These are phyloP conservation scores for Phasia obesa DNA, from an alignment of 2,888 invertebrate species.

Conservation along the genomic window DNA sequence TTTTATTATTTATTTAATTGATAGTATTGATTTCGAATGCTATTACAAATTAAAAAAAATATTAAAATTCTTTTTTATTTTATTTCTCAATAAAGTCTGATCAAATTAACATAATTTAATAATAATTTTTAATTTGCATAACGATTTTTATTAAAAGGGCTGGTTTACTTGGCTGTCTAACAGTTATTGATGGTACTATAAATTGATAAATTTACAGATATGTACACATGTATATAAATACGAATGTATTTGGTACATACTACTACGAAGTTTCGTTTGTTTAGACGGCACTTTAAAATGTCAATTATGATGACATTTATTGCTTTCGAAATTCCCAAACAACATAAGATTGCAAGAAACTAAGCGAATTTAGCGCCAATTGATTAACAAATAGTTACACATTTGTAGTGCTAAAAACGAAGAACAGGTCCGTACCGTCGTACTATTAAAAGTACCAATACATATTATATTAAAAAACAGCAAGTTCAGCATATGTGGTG, in stretches of 20 bases:
- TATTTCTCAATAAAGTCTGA: slow-evolving; percentile 19
- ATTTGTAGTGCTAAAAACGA: too few species aligned
- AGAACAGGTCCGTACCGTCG: too few species aligned
- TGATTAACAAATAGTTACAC: too few species aligned
- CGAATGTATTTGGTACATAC: too few species aligned
- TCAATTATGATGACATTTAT: background rate
- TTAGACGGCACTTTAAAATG: background rate
- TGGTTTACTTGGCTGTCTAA: background rate
- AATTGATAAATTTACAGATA: too few species aligned
- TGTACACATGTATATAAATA: too few species aligned
- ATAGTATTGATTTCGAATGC: slow-evolving; percentile 8
- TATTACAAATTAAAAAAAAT: background rate
- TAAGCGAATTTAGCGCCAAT: background rate
- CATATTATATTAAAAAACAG: too few species aligned
- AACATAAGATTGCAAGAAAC: background rate
- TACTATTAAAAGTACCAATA: too few species aligned
- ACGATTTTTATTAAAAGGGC: slow-evolving; percentile 14
- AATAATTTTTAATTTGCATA: slow-evolving; percentile 46
- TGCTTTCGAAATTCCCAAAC: background rate
- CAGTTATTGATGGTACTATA: background rate
- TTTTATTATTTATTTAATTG: background rate
- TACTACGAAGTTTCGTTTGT: background rate
- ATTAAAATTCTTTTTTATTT: background rate
- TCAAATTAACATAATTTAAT: slow-evolving; percentile 51
- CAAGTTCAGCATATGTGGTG: too few species aligned